A percentile compares a stretch with the other conserved stretches of the same genome.
Conservation (phyloP, 1,140 invertebrate species). For the Macrobrachium nipponense region DNA sequence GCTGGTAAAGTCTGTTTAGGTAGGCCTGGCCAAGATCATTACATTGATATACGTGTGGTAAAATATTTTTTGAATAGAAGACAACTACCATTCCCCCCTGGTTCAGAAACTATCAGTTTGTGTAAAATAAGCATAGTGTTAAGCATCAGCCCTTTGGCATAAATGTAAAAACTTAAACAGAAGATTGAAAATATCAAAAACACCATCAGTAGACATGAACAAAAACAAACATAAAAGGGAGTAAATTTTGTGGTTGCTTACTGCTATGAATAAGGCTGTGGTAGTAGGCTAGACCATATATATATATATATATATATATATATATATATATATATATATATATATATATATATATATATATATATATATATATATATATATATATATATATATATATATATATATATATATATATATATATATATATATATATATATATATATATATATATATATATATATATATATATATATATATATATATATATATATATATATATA, state of each 20-base stretch:
- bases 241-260: too few relatives aligned
- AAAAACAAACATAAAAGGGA: neutral
- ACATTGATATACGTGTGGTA: too few relatives aligned
- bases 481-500: conserved; percentile 20
- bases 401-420: neutral
- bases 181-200: too few relatives aligned
- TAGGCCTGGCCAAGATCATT: too few relatives aligned
- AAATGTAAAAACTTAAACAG: too few relatives aligned
- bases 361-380: conserved; percentile 32
- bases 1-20: too few relatives aligned
- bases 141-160: too few relatives aligned
- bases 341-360: conserved; percentile 16
- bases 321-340: conserved; percentile 1
- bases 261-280: neutral
- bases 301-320: conserved; percentile 10
- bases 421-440: conserved; percentile 5
- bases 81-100: too few relatives aligned
- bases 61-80: too few relatives aligned
- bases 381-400: conserved; percentile 10
- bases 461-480: conserved; percentile 32
- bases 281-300: neutral
- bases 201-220: too few relatives aligned
- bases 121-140: too few relatives aligned
- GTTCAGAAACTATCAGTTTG: too few relatives aligned
- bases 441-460: conserved; percentile 10